Base-by-base conservation (phyloP, 2,113 vertebrate genomes). In the Eulacestoma nigropectus region DNA sequence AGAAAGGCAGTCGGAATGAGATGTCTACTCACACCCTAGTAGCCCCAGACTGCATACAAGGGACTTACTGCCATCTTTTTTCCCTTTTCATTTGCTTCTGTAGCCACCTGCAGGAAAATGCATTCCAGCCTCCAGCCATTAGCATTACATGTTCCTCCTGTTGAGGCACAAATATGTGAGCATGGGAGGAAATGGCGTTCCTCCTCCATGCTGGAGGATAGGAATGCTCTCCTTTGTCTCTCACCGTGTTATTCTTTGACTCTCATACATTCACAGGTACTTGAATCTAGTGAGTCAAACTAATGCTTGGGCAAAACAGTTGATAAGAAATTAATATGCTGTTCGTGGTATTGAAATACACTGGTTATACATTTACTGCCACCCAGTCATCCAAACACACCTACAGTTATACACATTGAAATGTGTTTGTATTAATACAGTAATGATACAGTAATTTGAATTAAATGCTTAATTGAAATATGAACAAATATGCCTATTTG, bases 91-190 rank as follows among this genome's bases (percentile, higher is more conserved):
- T n/a, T 41, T 72, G 16, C 21, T 92, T 59, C 39, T 37, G 20
- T 12, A n/a, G 35, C 16, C 13, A 30, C 47, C 13, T 79, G n/a
- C 16, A 63, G 46, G n/a, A 65, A 93, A 80, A 70, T 20, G 20
- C 15, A 5, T 13, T 13, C 1, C 27, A 63, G 32, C 41, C 17
- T 67, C 49, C 60, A 7, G 0, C 5, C 5, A 1, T 23, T 12
- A 55, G 16, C 3, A 5, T 32, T 46, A 10, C 1, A 0, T 25
- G 7, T 44, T 87, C 23, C 52, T 78, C 10, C 25, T 50, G 8
- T 29, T 2, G 2, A 53, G 59, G 39, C 7, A 57, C 32, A 50
- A 67, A 47, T 37, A 27, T 0, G 0, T 44, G 49, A 39, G 37
- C 63, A 49, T 9, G 25, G 26, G 20, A n/a, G 50, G 60, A 74